Evolutionary conservation across 2,888 invertebrate genomes (phyloP), one percentile per base, ranked within the genome.

Genomic region (Pachliopta kotzebuea): DNA sequence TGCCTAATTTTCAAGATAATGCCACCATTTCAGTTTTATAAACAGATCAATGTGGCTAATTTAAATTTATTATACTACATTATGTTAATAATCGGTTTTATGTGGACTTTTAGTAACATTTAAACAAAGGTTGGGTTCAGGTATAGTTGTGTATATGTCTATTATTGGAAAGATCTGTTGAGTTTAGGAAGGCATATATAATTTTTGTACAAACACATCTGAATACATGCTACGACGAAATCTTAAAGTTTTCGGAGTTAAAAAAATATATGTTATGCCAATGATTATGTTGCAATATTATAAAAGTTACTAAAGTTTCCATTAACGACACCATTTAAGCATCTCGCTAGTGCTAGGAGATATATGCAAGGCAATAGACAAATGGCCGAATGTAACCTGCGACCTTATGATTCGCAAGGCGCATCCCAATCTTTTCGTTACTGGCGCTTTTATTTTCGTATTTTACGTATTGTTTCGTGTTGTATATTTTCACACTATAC

Each of bases 401-500:
- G 54, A 54, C 24, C 26, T 29, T 20, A 20, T n/a, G 49, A 49
- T 31, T 45, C n/a, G 45, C 45, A n/a, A 6, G n/a, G n/a, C 45
- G 45, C 45, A 45, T n/a, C 45, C n/a, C 7, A 4, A 6, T 45
- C 45, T n/a, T 45, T 45, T 45, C 45, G 45, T 45, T n/a, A 45
- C 4, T 45, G 45, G n/a, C 45, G 45, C 9, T 45, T 45, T n/a
- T 45, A n/a, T n/a, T 45, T 23, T 52, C 3, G 3, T 23, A 21
- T 23, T 52, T 21, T 52, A 21, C 21, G 49, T 49, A 49, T 52
- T 1, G n/a, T 52, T 8, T n/a, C n/a, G n/a, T n/a, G 14, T 21
- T 21, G 3, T 21, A 52, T 21, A 3, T 21, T 20, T n/a, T 9
- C n/a, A 20, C 14, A 21, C 14, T 50, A 56, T 76, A 70, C 77